A percentile compares a stretch with the other conserved stretches of the same genome.
Evolutionary conservation across 2,113 vertebrate species (phyloP).

Genomic region (Oryctolagus cuniculus): mOryCun1.1 NC_091445.1:90843501-90844000

Average conservation of each 20-base stretch:
- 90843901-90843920: background rate
- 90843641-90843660: background rate
- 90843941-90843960: background rate
- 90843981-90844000: background rate
- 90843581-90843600: background rate
- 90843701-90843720: background rate
- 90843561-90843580: background rate
- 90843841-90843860: background rate
- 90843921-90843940: background rate
- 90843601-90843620: background rate
- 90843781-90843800: background rate
- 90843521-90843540: rapidly evolving
- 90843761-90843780: background rate
- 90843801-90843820: conserved; percentile 7
- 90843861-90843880: too few relatives aligned
- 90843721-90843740: background rate
- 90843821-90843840: background rate
- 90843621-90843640: background rate
- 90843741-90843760: conserved; percentile 1
- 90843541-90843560: background rate
- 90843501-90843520: too few relatives aligned
- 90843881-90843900: background rate
- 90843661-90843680: background rate
- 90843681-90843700: background rate
- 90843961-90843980: background rate